Evolutionary conservation across 2,113 vertebrate genomes (phyloP), one percentile per base, ranked within the genome.

Genomic region (Eudyptes chrysolophus): DNA sequence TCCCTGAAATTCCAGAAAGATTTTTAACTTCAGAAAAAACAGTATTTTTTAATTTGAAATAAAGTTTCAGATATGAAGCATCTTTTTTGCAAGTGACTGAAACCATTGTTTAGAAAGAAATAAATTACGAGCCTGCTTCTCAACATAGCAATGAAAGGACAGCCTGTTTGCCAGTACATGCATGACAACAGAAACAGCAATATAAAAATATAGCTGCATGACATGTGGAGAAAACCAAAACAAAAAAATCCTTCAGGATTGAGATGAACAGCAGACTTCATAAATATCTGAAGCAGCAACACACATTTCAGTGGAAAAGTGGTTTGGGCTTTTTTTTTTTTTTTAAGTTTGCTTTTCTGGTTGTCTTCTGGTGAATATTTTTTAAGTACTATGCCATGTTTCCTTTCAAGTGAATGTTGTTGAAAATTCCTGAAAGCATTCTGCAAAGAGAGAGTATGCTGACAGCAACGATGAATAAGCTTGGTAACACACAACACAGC

Each of bases 401-500:
- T 71, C 36, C 48, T 82, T 62, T 92, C 46, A 74, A 71, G 54
- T 20, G 18, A 95, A 71, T 4, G 0, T n/a, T 62, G 80, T 29
- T 76, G 34, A 76, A 93, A 83, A 92, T 82, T 72, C 74, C 83
- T 88, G 90, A 90, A 94, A 90, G 75, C 88, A 49, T 85, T 85
- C 80, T 90, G 38, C 81, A 97, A 93, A 83, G 84, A 58, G 55
- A 54, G 5, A 94, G 65, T 54, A 81, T 9, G 7, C 72, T 94
- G 84, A 92, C 93, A 97, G 84, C 80, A 81, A 29, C 61, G 82
- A 97, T 66, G 48, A 52, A 94, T 62, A 95, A 92, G 81, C 87
- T 80, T 36, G 42, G 87, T 91, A 93, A 92, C 44, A 94, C 79
- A 83, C 69, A 95, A 62, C 80, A 71, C 49, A 91, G 93, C 55